Conservation (phyloP, 1,140 invertebrate genomes). For the Globodera rostochiensis region DNA sequence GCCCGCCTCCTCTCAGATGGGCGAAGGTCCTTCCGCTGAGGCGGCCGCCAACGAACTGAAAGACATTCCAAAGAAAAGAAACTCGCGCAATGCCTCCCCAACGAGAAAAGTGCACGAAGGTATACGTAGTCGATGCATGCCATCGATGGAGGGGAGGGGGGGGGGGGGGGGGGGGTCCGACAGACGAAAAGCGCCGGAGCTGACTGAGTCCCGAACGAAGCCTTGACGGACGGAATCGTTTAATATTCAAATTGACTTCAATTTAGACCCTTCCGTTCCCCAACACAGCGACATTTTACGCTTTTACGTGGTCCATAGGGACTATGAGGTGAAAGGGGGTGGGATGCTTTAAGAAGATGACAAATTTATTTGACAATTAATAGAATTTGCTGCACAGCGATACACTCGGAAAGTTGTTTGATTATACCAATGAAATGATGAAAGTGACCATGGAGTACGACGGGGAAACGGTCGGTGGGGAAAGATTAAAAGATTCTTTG, state of each 20-base stretch:
- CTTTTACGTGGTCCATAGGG: conserved; percentile 64
- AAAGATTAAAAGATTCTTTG: conserved; percentile 26
- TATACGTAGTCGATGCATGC: background rate
- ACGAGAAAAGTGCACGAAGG: conserved; percentile 19
- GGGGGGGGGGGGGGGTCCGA: too few species aligned
- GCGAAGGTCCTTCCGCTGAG: conserved; percentile 14
- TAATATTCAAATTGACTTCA: conserved; percentile 21
- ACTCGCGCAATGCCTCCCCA: background rate
- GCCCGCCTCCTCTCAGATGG: conserved; percentile 16
- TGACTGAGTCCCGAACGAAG: too few species aligned
- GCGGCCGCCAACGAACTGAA: conserved; percentile 25
- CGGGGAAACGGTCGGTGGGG: conserved; percentile 31
- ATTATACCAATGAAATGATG: conserved; percentile 64
- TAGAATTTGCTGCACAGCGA: conserved; percentile 60
- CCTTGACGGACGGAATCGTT: too few species aligned
- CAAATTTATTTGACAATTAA: too few species aligned
- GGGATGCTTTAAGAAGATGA: background rate
- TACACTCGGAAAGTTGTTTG: conserved; percentile 56
- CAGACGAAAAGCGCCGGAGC: too few species aligned
- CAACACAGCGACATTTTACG: conserved; percentile 62
- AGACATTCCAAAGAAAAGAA: conserved; percentile 24
- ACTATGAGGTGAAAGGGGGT: conserved; percentile 42
- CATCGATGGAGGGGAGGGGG: too few species aligned
- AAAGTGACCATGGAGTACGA: conserved; percentile 48
- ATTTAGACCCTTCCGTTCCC: conserved; percentile 45